Evolutionary conservation across 2,888 invertebrate species (phyloP), one percentile per base, ranked within the genome.

Genomic region (Apamea monoglypha): DNA sequence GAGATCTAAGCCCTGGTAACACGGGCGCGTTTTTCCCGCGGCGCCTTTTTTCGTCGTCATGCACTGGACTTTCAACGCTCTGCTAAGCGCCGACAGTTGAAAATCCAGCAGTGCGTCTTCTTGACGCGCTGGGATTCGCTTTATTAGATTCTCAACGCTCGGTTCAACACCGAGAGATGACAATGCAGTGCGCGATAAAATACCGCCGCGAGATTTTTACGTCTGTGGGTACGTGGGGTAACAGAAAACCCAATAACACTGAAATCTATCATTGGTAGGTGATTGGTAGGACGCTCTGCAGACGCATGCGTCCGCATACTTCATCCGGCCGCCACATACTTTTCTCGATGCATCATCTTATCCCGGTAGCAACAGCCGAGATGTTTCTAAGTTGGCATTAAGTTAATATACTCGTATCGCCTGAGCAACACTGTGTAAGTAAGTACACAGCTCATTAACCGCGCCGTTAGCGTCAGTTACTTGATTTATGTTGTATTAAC

Each of bases 391-490:
- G 63, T 56, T 36, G 7, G 79, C 82, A 64, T 82, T 80, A 82
- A 64, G 70, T 68, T 69, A 74, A 72, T 78, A 68, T 32, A 64
- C 53, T 56, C 29, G 76, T 53, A 50, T 68, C 76, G 84, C 79
- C 76, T 76, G 59, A 79, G 69, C 32, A 67, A 69, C 59, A 40
- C 76, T 75, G 63, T 69, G 69, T 66, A 59, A 80, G 50, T 82
- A 76, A 81, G 76, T 75, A 76, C 75, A 73, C 81, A 78, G 77
- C 79, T 89, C 87, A 87, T 87, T 84, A 81, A 81, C 72, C 73
- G 18, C 63, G n/a, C 64, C 78, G 72, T 84, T 78, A 74, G 59
- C n/a, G 40, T 84, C 72, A 56, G 68, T 88, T 56, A n/a, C 10
- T 76, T 81, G 76, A 84, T 87, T 84, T 81, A 81, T 84, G 40